These are phyloP conservation scores for rabbit (Oryctolagus cuniculus) DNA, from an alignment of 2,113 vertebrate genomes.

Conservation along the genomic window mOryCun1.1 NC_091434.1:95133501-95134000, in stretches of 20 bases:
- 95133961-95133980: conserved; percentile 32
- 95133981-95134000: conserved; percentile 53
- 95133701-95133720: conserved; percentile 52
- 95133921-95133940: conserved; percentile 46
- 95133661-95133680: conserved; percentile 35
- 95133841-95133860: conserved; percentile 54
- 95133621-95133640: neutral
- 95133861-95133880: conserved; percentile 60
- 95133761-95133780: conserved; percentile 19
- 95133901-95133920: conserved; percentile 54
- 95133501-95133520: conserved; percentile 14
- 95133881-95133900: conserved; percentile 63
- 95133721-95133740: conserved; percentile 29
- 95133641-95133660: neutral
- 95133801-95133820: conserved; percentile 32
- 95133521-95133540: neutral
- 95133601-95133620: neutral
- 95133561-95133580: neutral
- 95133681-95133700: conserved; percentile 9
- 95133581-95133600: neutral
- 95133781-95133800: neutral
- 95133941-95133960: conserved; percentile 35
- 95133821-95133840: conserved; percentile 40
- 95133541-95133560: neutral
- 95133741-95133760: conserved; percentile 1